Evolutionary conservation across 2,113 vertebrate species (phyloP).

Genomic region (Marcusenius ussheri): DNA sequence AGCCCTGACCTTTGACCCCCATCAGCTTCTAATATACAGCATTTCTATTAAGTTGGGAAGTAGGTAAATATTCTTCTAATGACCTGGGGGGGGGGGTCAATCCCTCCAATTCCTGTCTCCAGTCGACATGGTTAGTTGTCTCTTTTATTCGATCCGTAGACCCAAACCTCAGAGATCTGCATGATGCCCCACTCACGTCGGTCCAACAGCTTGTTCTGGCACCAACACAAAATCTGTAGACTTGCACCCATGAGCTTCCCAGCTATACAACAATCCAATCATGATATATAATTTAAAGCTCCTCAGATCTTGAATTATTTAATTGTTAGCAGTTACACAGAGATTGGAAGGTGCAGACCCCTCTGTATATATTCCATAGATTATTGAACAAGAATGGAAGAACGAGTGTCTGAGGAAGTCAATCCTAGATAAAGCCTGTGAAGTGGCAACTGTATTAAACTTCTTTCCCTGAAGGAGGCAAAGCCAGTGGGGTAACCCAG

Average conservation of each 20-base stretch:
- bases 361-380: neutral
- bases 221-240: conserved; percentile 1
- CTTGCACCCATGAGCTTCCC: neutral
- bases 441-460: neutral
- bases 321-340: neutral
- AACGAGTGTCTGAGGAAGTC: neutral
- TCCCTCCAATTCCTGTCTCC: conserved; percentile 48
- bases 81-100: conserved; percentile 46
- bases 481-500: neutral
- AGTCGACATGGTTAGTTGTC: conserved; percentile 49
- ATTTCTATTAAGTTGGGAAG: conserved; percentile 66
- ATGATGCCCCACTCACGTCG: neutral
- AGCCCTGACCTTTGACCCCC: conserved; percentile 64
- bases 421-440: neutral
- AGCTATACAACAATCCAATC: neutral
- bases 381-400: neutral
- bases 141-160: conserved; percentile 43
- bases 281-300: neutral
- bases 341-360: neutral
- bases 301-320: neutral
- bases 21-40: conserved; percentile 62
- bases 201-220: conserved; percentile 28
- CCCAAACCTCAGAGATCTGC: conserved; percentile 22
- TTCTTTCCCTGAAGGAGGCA: neutral
- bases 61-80: conserved; percentile 71